Evolutionary conservation across 2,797 vertebrate species (phyloP).

Genomic region (Danio aesculapii): DNA sequence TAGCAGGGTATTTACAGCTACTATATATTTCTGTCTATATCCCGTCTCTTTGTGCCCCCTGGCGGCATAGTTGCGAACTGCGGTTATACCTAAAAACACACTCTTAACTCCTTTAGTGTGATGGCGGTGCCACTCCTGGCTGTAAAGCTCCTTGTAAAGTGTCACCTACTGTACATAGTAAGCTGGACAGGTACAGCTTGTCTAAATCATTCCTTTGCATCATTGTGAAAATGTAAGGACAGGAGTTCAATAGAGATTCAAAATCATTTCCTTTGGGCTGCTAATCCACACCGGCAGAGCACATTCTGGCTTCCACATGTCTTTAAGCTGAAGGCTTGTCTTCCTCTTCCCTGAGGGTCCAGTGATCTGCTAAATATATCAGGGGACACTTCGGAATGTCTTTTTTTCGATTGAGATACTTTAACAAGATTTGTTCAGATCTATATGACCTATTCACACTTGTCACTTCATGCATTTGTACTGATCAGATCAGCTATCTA

Average conservation of each 20-base stretch:
- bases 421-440: slow-evolving; percentile 32
- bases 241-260: background rate
- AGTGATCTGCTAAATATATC: background rate
- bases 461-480: too few species aligned
- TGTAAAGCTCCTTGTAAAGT: too few species aligned
- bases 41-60: too few species aligned
- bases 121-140: too few species aligned
- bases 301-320: slow-evolving; percentile 18
- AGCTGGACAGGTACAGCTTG: slow-evolving; percentile 24
- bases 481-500: too few species aligned
- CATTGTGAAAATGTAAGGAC: slow-evolving; percentile 14
- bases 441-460: background rate
- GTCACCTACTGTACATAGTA: background rate
- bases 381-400: slow-evolving; percentile 15
- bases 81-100: too few species aligned
- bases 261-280: background rate
- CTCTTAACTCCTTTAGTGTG: too few species aligned
- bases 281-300: background rate
- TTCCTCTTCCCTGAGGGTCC: background rate
- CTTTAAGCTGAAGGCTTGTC: background rate
- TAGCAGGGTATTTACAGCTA: too few species aligned
- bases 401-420: slow-evolving; percentile 22
- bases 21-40: too few species aligned
- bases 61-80: too few species aligned
- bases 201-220: slow-evolving; percentile 10